These are phyloP conservation scores for Antheraea assamensis DNA, from an alignment of 2,888 invertebrate species.

Conservation along the genomic window DNA sequence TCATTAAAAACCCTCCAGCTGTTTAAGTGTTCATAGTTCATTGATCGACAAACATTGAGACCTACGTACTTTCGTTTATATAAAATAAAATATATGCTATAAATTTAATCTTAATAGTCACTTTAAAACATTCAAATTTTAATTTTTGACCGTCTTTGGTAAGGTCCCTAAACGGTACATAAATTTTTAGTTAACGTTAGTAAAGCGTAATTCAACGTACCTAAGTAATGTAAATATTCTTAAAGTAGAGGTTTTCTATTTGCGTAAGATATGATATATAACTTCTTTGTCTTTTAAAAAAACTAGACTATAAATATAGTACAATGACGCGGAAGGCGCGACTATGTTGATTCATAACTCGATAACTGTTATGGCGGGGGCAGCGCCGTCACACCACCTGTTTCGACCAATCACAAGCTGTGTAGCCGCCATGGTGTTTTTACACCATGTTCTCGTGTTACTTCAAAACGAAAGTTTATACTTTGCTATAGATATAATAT, in stretches of 20 bases:
- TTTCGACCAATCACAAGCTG: constrained; percentile 51
- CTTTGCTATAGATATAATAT: not conserved
- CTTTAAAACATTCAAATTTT: too few species aligned
- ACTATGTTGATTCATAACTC: not conserved
- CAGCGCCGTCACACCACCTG: constrained; percentile 59
- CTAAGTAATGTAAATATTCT: not conserved
- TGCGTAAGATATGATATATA: not conserved
- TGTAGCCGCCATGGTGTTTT: not conserved
- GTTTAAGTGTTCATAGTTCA: too few species aligned
- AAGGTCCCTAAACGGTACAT: too few species aligned
- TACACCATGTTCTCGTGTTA: constrained; percentile 9
- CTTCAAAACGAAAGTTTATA: not conserved
- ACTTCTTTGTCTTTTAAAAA: not conserved
- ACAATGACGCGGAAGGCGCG: constrained; percentile 1
- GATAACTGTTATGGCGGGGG: constrained; percentile 28
- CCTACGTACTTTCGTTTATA: too few species aligned
- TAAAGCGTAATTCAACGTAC: not conserved
- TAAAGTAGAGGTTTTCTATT: not conserved
- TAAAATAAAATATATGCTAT: too few species aligned
- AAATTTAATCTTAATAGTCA: too few species aligned
- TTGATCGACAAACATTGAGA: too few species aligned
- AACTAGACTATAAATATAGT: not conserved
- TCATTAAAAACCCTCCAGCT: too few species aligned
- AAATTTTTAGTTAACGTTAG: not conserved
- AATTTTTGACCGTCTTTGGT: too few species aligned